Percentiles rank a stretch among this genome's conserved stretches.
Conservation (phyloP, 2,797 vertebrate genomes). For the Mionectes olivaceus region DNA sequence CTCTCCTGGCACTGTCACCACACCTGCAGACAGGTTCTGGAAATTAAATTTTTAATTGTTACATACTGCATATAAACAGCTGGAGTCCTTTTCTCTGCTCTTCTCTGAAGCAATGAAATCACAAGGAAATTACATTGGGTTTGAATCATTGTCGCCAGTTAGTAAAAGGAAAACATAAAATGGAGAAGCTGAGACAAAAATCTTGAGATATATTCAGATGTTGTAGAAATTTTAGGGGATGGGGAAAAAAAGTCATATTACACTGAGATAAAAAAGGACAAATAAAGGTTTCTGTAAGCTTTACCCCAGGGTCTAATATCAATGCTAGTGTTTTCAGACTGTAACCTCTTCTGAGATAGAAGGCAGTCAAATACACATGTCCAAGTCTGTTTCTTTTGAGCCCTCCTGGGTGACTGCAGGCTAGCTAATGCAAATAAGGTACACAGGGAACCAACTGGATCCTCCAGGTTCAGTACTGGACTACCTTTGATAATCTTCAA, state of each 20-base stretch:
- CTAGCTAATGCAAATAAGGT: not conserved
- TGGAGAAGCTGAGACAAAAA: slow-evolving; percentile 11
- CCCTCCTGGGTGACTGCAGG: not conserved
- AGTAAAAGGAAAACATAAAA: slow-evolving; percentile 19
- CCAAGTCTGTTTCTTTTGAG: not conserved
- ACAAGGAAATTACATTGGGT: slow-evolving; percentile 48
- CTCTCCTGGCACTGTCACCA: slow-evolving; percentile 48
- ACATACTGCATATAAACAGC: slow-evolving; percentile 70
- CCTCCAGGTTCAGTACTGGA: not conserved
- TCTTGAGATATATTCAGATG: not conserved
- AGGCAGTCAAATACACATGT: not conserved
- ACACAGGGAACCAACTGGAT: not conserved
- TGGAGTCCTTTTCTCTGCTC: slow-evolving; percentile 66
- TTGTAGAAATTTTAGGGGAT: not conserved
- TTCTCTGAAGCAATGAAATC: slow-evolving; percentile 68
- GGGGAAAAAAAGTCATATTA: not conserved
- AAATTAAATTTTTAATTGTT: slow-evolving; percentile 77
- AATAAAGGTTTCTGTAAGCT: not conserved
- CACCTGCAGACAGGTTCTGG: slow-evolving; percentile 64
- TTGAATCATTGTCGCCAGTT: slow-evolving; percentile 66
- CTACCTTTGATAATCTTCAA: not conserved
- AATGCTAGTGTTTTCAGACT: not conserved
- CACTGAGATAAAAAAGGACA: not conserved
- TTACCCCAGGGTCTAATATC: not conserved
- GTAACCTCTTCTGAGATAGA: not conserved